Evolutionary conservation across 2,888 invertebrate species (phyloP).

Genomic region (Prenolepis imparis): DNA sequence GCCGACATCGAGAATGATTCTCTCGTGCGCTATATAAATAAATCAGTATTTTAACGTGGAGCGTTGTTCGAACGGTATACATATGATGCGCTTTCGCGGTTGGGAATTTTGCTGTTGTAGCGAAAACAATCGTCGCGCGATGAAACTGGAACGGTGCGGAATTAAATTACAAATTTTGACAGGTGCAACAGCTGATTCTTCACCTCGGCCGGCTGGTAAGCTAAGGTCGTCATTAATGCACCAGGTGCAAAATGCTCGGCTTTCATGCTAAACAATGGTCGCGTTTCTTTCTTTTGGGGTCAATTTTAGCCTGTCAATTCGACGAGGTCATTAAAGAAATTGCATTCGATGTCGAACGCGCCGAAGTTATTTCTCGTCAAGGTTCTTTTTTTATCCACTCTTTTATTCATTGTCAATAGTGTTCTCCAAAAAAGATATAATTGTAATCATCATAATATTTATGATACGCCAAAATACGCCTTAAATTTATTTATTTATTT

Average conservation of each 20-base stretch:
- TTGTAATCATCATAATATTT: not conserved
- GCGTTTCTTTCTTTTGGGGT: slow-evolving; percentile 9
- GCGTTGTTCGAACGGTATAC: not conserved
- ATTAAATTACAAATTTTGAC: slow-evolving; percentile 73
- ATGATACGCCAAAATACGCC: not conserved
- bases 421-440: not conserved
- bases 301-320: not conserved
- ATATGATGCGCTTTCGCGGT: not conserved
- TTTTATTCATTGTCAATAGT: not conserved
- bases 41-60: not conserved
- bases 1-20: not conserved
- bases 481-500: slow-evolving; percentile 34
- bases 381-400: not conserved
- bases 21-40: not conserved
- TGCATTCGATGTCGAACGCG: not conserved
- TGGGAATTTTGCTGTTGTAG: not conserved
- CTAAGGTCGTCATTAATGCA: slow-evolving; percentile 70
- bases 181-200: slow-evolving; percentile 76
- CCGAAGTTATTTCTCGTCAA: not conserved
- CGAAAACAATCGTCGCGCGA: slow-evolving; percentile 14
- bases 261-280: slow-evolving; percentile 72
- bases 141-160: slow-evolving; percentile 65
- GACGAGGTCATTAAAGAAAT: not conserved
- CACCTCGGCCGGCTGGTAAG: slow-evolving; percentile 66
- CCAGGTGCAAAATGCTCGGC: slow-evolving; percentile 76